These are phyloP conservation scores for Pocillopora verrucosa DNA, from an alignment of 64 coral and sea anemone genomes.

Conservation along the genomic window DNA sequence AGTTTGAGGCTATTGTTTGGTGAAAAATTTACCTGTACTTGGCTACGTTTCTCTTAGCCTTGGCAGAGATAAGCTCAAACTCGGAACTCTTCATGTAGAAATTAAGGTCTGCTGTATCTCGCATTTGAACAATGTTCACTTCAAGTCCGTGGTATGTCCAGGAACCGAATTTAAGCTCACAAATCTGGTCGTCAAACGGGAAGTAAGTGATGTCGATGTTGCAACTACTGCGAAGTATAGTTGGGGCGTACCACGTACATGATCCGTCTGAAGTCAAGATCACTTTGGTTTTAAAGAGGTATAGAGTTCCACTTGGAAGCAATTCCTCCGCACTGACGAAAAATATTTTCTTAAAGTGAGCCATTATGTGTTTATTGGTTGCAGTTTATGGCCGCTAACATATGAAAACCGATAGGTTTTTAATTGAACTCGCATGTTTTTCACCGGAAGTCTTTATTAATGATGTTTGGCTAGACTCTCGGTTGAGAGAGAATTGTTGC, in stretches of 20 bases:
- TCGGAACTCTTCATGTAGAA: slow-evolving; percentile 92
- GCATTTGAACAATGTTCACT: slow-evolving; percentile 82
- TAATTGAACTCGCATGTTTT: too few species aligned
- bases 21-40: slow-evolving; percentile 71
- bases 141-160: slow-evolving; percentile 86
- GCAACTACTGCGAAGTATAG: slow-evolving; percentile 84
- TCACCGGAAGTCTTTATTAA: too few species aligned
- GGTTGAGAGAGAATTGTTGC: too few species aligned
- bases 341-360: not conserved
- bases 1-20: not conserved
- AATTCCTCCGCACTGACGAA: slow-evolving; percentile 77
- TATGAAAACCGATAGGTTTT: too few species aligned
- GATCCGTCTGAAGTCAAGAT: slow-evolving; percentile 65
- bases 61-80: slow-evolving; percentile 79
- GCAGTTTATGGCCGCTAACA: too few species aligned
- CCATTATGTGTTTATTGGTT: too few species aligned
- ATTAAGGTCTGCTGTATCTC: slow-evolving; percentile 70
- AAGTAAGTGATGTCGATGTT: slow-evolving; percentile 93
- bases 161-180: slow-evolving; percentile 91
- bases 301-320: slow-evolving; percentile 78
- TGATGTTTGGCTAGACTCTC: too few species aligned
- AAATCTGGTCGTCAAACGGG: slow-evolving; percentile 87
- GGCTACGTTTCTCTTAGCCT: slow-evolving; percentile 73
- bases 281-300: slow-evolving; percentile 85
- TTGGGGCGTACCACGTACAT: slow-evolving; percentile 85